These are phyloP conservation scores for Bradypodion ventrale DNA, from an alignment of 2,797 vertebrate species.

Conservation along the genomic window DNA sequence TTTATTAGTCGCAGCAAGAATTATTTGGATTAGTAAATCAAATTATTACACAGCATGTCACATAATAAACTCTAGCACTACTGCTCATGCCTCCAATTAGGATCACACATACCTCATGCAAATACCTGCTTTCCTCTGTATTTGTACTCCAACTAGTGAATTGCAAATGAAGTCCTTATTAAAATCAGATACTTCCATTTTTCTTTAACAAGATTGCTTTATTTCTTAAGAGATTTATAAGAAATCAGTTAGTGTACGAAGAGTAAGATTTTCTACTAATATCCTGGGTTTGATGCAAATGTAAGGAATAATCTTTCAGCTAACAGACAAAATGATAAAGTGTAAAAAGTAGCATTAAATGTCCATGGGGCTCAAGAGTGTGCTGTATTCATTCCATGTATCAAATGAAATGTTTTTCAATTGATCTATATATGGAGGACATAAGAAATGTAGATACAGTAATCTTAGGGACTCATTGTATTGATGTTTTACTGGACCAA, in stretches of 20 bases:
- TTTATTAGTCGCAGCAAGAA: slow-evolving; percentile 28
- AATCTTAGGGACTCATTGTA: background rate
- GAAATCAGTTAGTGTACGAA: slow-evolving; percentile 69
- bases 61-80: background rate
- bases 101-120: slow-evolving; percentile 8
- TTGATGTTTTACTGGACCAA: no score
- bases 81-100: background rate
- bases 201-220: slow-evolving; percentile 69
- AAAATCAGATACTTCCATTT: slow-evolving; percentile 67
- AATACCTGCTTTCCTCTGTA: slow-evolving; percentile 46
- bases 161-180: slow-evolving; percentile 65
- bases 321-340: slow-evolving; percentile 71
- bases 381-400: slow-evolving; percentile 39
- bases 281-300: slow-evolving; percentile 71
- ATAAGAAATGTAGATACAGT: no score
- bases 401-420: slow-evolving; percentile 59
- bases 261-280: slow-evolving; percentile 74
- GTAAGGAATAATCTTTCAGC: slow-evolving; percentile 74
- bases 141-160: slow-evolving; percentile 62
- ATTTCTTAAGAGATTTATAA: slow-evolving; percentile 69
- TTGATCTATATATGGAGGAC: slow-evolving; percentile 34
- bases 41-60: background rate
- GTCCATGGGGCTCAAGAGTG: slow-evolving; percentile 44
- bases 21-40: slow-evolving; percentile 26
- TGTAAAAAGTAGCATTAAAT: slow-evolving; percentile 68